These are phyloP conservation scores for Halocynthia roretzi DNA, from an alignment of 23 tunicate genomes.

Conservation along the genomic window DNA sequence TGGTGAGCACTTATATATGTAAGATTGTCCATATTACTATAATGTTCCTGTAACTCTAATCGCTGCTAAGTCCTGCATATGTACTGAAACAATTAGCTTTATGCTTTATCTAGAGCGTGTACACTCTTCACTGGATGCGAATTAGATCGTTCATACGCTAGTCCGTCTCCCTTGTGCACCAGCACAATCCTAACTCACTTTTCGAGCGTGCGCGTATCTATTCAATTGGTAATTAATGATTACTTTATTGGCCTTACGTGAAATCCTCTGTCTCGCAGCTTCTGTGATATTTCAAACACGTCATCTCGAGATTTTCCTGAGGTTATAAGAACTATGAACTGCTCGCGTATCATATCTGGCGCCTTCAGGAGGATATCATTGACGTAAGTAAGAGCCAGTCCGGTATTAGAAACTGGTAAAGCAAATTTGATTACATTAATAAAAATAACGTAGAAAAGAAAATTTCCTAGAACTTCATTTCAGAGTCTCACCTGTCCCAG, in stretches of 20 bases:
- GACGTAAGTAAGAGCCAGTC: slow-evolving; percentile 7
- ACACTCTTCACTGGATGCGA: too few relatives aligned
- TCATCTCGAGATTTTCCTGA: slow-evolving; percentile 12
- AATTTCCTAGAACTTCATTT: not conserved
- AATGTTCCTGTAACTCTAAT: too few relatives aligned
- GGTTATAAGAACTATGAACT: slow-evolving; percentile 8
- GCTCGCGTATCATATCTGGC: slow-evolving; percentile 17
- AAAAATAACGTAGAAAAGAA: not conserved
- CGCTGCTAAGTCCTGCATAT: too few relatives aligned
- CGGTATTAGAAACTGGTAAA: slow-evolving; percentile 16
- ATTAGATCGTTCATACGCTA: too few relatives aligned
- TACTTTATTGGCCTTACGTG: not conserved
- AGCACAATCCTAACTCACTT: too few relatives aligned
- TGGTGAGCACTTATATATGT: too few relatives aligned
- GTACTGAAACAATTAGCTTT: too few relatives aligned
- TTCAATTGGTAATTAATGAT: too few relatives aligned
- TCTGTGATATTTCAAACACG: not conserved
- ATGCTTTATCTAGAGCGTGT: too few relatives aligned
- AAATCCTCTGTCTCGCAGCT: slow-evolving; percentile 14
- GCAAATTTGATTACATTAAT: not conserved
- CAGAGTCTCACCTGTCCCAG: not conserved
- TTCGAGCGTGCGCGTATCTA: too few relatives aligned
- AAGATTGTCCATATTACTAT: too few relatives aligned
- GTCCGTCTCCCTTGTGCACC: too few relatives aligned
- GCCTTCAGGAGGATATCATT: slow-evolving; percentile 6